Conservation (phyloP, 1,140 invertebrate species). For the Drosophila athabasca region DNA sequence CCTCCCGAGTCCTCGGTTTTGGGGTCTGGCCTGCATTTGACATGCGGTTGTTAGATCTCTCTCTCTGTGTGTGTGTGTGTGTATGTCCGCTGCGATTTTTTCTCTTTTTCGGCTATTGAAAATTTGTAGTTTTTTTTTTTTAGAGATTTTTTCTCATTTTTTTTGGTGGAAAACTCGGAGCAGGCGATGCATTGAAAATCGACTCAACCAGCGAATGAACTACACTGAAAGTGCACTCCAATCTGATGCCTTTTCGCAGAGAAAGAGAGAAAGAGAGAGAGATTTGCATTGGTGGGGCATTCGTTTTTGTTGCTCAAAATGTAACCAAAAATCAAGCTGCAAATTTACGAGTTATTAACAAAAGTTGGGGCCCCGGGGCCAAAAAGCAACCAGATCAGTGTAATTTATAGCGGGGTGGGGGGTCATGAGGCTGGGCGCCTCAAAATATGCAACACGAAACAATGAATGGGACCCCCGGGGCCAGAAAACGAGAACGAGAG, state of each 20-base stretch:
- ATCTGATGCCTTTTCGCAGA: background rate
- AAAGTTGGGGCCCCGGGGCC: conserved; percentile 28
- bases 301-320: conserved; percentile 1
- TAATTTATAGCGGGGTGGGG: conserved; percentile 56
- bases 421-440: conserved; percentile 18
- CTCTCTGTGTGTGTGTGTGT: conserved; percentile 20
- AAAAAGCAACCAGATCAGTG: conserved; percentile 55
- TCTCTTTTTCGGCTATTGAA: conserved; percentile 22
- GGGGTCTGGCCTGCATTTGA: conserved; percentile 71
- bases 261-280: background rate
- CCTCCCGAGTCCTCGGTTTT: background rate
- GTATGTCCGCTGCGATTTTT: conserved; percentile 22
- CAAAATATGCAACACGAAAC: conserved; percentile 44
- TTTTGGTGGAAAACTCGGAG: background rate
- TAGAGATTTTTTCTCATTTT: too few species aligned
- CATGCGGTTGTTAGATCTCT: conserved; percentile 56
- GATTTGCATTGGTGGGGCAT: too few species aligned
- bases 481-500: conserved; percentile 8
- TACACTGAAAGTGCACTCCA: too few species aligned
- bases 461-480: conserved; percentile 44
- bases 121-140: conserved; percentile 12
- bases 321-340: conserved; percentile 54
- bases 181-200: conserved; percentile 11
- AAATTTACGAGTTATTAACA: conserved; percentile 52
- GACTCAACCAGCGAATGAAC: background rate